Conservation (phyloP, 2,888 invertebrate species). For the Leptopilina syphax region DNA sequence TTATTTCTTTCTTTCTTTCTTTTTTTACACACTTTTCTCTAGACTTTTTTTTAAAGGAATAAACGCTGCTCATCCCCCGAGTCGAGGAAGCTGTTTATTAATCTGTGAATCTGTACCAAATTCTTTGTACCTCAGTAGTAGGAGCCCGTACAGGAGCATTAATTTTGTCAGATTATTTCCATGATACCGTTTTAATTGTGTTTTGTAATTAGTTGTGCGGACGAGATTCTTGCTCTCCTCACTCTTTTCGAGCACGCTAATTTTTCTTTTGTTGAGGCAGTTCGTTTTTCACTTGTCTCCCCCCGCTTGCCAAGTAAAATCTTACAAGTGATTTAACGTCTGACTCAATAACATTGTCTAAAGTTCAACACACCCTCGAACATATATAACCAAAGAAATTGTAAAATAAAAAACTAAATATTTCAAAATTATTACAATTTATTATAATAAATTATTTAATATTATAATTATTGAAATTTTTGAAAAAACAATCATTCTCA, state of each 20-base stretch:
- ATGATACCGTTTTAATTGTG: slow-evolving; percentile 64
- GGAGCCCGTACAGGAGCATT: slow-evolving; percentile 49
- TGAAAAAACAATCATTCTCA: too few relatives aligned
- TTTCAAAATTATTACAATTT: background rate
- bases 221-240: slow-evolving; percentile 41
- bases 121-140: slow-evolving; percentile 20
- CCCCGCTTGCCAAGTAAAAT: background rate
- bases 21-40: slow-evolving; percentile 36
- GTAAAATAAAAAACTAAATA: background rate
- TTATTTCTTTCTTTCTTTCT: too few relatives aligned
- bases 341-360: background rate
- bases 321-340: slow-evolving; percentile 2
- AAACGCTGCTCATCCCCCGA: slow-evolving; percentile 15
- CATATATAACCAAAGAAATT: too few relatives aligned
- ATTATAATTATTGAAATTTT: background rate
- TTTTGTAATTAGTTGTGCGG: slow-evolving; percentile 62
- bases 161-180: slow-evolving; percentile 59
- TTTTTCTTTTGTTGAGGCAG: slow-evolving; percentile 14
- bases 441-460: too few relatives aligned
- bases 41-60: slow-evolving; percentile 32
- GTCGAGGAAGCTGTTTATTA: slow-evolving; percentile 59
- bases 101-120: slow-evolving; percentile 61
- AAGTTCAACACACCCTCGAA: background rate
- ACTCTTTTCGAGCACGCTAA: background rate
- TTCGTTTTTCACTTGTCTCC: slow-evolving; percentile 17